Evolutionary conservation across 2,113 vertebrate species (phyloP), one percentile per base, ranked within the genome.

Genomic region (Brachyhypopomus gauderio): DNA sequence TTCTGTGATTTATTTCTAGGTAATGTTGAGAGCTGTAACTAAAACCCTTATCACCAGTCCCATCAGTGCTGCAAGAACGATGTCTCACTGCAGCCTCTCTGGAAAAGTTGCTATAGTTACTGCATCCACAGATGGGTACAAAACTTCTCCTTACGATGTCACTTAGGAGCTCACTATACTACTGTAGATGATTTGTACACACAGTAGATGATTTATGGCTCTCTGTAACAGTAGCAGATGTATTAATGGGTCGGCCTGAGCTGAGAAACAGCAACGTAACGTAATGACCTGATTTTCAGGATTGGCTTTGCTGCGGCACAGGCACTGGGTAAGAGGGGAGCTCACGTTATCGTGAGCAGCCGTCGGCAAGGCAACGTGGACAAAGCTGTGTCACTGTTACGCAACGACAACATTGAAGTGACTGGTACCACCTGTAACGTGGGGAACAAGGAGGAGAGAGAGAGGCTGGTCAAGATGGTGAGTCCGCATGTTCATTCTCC

Each of bases 321-420:
- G 76, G 92, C 94, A 2, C 89, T 97, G 77, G 96, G 94, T 2
- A 92, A 88, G 67, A 93, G 95, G 0, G 96, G 95, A 19, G 95
- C 94, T 36, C 93, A 92, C 0, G 95, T 98, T 64, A 90, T 98
- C 0, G 79, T 98, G 81, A 98, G 96, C 92, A 96, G 96, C 88
- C 93, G 95, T 38, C 93, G 91, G 22, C 93, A 95, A 82, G 80
- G 90, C 81, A 96, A 96, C 0, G 96, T 98, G 83, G 94, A 96
- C 79, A 90, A 82, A 2, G 93, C 96, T 0, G 93, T 98, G 82
- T 84, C 88, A 0, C 67, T 89, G 0, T 90, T 98, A 36, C 89
- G 86, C 72, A 85, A 81, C 19, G 91, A 95, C 87, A 92, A 88
- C 17, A 93, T 98, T 80, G 88, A 89, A 9, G 95, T 96, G 74